Conservation (phyloP, 2,797 vertebrate species). For the Acanthopagrus latus region DNA sequence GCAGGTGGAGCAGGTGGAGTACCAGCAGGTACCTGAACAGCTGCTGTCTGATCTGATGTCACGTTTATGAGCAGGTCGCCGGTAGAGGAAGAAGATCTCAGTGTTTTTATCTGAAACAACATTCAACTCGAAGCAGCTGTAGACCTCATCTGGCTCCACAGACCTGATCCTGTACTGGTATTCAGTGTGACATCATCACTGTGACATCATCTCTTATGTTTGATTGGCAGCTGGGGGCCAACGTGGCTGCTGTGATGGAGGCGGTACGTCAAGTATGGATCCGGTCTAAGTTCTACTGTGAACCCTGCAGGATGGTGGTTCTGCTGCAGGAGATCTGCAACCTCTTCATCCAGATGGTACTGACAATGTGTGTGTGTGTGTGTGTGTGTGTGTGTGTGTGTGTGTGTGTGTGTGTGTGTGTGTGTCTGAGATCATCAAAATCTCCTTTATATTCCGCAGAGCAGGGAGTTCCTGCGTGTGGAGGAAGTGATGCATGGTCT, state of each 20-base stretch:
- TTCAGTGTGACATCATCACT: conserved; percentile 9
- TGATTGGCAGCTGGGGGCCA: conserved; percentile 73
- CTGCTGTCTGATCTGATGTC: neutral
- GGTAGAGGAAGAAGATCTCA: too few relatives aligned
- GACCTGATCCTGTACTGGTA: neutral
- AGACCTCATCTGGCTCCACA: neutral
- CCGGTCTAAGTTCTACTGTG: conserved; percentile 80
- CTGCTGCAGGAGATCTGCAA: conserved; percentile 88
- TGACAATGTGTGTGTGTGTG: neutral
- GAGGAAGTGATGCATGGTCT: conserved; percentile 84
- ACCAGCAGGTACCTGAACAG: conserved; percentile 49
- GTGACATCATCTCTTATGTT: conserved; percentile 25
- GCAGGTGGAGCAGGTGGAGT: conserved; percentile 80
- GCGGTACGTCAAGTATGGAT: conserved; percentile 79
- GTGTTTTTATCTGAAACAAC: neutral
- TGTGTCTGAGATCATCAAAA: neutral
- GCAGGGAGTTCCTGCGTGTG: conserved; percentile 77
- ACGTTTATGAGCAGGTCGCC: neutral
- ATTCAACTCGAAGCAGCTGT: too few relatives aligned
- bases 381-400: neutral
- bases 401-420: neutral
- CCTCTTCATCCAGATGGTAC: conserved; percentile 85
- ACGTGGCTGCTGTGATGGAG: conserved; percentile 73
- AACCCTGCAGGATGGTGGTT: conserved; percentile 71
- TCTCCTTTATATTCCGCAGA: conserved; percentile 64